Evolutionary conservation across 2,888 invertebrate species (phyloP).

Genomic region (Megalurothrips usitatus): DNA sequence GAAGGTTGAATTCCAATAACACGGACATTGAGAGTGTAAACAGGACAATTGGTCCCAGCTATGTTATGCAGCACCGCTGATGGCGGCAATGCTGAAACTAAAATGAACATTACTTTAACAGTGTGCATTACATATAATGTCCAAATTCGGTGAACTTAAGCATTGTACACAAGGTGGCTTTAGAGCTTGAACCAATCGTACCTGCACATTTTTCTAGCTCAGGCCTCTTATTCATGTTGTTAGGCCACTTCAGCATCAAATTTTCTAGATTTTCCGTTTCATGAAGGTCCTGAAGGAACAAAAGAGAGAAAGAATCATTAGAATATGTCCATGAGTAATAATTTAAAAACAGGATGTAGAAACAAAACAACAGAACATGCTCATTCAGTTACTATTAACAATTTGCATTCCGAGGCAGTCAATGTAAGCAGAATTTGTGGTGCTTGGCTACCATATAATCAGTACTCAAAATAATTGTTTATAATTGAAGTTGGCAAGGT

Average conservation of each 20-base stretch:
- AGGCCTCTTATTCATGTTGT: background rate
- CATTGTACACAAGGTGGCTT: too few species aligned
- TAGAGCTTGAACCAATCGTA: background rate
- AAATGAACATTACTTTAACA: background rate
- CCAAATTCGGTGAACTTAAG: too few species aligned
- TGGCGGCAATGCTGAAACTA: background rate
- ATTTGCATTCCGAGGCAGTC: too few species aligned
- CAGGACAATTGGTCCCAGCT: background rate
- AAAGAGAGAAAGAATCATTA: background rate
- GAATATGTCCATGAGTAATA: background rate
- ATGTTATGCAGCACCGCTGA: background rate
- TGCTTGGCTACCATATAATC: too few species aligned
- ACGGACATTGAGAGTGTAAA: background rate
- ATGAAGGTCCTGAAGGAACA: background rate
- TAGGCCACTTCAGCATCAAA: background rate
- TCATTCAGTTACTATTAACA: too few species aligned
- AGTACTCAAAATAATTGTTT: too few species aligned
- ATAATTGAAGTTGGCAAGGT: too few species aligned
- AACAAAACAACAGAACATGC: background rate
- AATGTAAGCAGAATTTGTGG: too few species aligned
- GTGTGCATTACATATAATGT: background rate
- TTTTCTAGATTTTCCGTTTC: background rate
- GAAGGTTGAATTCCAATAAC: background rate
- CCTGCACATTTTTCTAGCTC: background rate
- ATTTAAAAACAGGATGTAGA: background rate